A percentile compares a stretch with the other conserved stretches of the same genome.
Evolutionary conservation across 2,888 invertebrate genomes (phyloP).

Genomic region (Teleogryllus oceanicus): DNA sequence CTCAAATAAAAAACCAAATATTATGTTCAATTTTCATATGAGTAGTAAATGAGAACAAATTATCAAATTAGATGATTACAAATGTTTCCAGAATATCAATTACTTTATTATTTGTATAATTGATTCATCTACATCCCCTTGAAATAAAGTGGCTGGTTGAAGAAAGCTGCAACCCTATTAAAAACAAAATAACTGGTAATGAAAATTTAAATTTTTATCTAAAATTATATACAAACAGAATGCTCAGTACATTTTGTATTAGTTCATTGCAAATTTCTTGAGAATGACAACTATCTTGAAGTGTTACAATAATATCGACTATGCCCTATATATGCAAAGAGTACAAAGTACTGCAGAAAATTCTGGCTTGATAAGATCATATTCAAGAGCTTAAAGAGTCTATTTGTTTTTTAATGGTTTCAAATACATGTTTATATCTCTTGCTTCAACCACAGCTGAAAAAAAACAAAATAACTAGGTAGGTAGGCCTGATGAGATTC

Average conservation of each 20-base stretch:
- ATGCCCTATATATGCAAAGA: constrained; percentile 71
- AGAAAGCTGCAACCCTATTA: constrained; percentile 61
- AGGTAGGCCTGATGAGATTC: background rate
- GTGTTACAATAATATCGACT: constrained; percentile 71
- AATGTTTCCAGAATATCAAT: constrained; percentile 55
- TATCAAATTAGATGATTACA: constrained; percentile 44
- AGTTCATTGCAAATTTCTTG: constrained; percentile 75
- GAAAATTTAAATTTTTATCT: background rate
- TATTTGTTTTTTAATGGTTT: constrained; percentile 69
- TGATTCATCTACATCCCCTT: constrained; percentile 78
- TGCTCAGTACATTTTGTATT: constrained; percentile 59
- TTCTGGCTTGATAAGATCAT: constrained; percentile 58
- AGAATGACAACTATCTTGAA: constrained; percentile 66
- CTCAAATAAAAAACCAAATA: constrained; percentile 20
- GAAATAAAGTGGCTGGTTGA: constrained; percentile 78
- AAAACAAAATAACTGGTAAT: background rate
- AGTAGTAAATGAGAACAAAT: constrained; percentile 27
- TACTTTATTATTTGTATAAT: constrained; percentile 56
- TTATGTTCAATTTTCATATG: background rate
- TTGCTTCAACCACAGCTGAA: constrained; percentile 69
- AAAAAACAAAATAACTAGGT: constrained; percentile 27
- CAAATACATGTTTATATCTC: constrained; percentile 77
- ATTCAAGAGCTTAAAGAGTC: constrained; percentile 67
- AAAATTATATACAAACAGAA: background rate
- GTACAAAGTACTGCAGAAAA: constrained; percentile 73